These are phyloP conservation scores for Ferdinandea cuprea DNA, from an alignment of 2,888 invertebrate species.

Conservation along the genomic window DNA sequence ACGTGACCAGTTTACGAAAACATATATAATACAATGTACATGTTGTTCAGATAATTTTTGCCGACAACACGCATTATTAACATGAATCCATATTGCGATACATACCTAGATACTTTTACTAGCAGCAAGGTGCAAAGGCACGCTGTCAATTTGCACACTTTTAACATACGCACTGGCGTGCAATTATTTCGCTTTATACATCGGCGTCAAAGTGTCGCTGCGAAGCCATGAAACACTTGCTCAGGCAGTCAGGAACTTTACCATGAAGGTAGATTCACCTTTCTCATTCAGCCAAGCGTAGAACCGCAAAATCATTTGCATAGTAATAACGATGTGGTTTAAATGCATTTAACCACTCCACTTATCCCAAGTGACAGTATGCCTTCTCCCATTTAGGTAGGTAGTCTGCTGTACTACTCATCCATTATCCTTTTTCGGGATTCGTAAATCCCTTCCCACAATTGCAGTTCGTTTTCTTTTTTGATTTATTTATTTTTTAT, in stretches of 20 bases:
- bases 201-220: conserved; percentile 67
- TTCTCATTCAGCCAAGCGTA: conserved; percentile 17
- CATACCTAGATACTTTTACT: too few species aligned
- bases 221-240: conserved; percentile 61
- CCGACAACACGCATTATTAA: neutral
- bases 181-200: conserved; percentile 69
- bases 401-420: too few species aligned
- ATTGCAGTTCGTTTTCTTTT: conserved; percentile 56
- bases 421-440: conserved; percentile 53
- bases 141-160: conserved; percentile 53
- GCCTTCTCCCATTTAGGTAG: conserved; percentile 14
- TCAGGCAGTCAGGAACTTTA: conserved; percentile 9
- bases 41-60: too few species aligned
- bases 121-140: neutral
- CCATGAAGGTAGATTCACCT: conserved; percentile 25
- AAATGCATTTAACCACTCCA: conserved; percentile 72
- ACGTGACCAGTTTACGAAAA: too few species aligned
- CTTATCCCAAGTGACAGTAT: conserved; percentile 53
- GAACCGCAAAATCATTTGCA: conserved; percentile 70
- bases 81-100: too few species aligned
- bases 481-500: conserved; percentile 16
- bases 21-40: too few species aligned
- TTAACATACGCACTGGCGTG: conserved; percentile 66
- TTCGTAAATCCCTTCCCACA: conserved; percentile 1
- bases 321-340: conserved; percentile 73